These are phyloP conservation scores for Onychomys leucogaster DNA, from an alignment of 2,797 vertebrate genomes.

Conservation along the genomic window DNA sequence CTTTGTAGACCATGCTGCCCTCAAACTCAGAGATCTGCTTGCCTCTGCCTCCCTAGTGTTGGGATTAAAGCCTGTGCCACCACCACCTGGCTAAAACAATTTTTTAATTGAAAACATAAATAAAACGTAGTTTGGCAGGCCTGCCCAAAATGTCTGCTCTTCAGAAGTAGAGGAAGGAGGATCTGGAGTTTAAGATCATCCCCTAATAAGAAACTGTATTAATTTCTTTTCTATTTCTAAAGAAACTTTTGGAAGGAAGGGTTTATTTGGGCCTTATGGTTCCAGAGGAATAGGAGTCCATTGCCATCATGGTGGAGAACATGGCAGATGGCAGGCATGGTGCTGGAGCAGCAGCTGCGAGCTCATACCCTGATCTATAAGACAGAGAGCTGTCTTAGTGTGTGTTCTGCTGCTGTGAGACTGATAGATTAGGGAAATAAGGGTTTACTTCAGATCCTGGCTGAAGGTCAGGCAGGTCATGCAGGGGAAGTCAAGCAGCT, in stretches of 20 bases:
- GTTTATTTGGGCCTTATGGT: not conserved
- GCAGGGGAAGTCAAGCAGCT: not conserved
- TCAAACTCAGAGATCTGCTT: too few species aligned
- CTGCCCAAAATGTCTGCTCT: not conserved
- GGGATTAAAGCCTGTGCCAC: too few species aligned
- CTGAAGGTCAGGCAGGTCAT: not conserved
- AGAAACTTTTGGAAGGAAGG: not conserved
- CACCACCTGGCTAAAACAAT: not conserved
- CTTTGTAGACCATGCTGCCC: too few species aligned
- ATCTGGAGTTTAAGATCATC: not conserved
- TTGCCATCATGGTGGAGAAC: not conserved
- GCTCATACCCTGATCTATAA: not conserved
- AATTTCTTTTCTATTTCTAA: not conserved
- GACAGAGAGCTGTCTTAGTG: too few species aligned
- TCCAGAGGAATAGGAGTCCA: too few species aligned
- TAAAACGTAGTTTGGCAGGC: not conserved
- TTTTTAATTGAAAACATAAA: conserved; percentile 38
- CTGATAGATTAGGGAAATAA: not conserved
- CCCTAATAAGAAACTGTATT: not conserved
- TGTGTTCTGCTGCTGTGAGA: not conserved
- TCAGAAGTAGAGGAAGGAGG: not conserved
- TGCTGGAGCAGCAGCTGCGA: not conserved
- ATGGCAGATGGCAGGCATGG: not conserved
- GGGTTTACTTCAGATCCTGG: not conserved
- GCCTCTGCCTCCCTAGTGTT: too few species aligned